Evolutionary conservation across 2,888 invertebrate species (phyloP).

Genomic region (Phania funesta): DNA sequence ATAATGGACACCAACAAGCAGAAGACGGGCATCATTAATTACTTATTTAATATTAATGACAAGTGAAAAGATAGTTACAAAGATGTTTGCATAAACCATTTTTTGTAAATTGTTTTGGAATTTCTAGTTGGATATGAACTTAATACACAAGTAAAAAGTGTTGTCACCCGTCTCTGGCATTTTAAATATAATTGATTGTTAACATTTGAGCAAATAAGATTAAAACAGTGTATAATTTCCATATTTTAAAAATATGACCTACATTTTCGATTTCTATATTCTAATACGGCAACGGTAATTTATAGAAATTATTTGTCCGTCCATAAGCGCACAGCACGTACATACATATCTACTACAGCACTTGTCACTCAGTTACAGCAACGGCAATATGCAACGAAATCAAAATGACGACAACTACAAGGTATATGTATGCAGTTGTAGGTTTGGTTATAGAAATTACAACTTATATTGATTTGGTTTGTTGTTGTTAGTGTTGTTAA

Average conservation of each 20-base stretch:
- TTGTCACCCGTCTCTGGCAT: neutral
- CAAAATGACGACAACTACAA: too few relatives aligned
- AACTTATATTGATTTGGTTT: neutral
- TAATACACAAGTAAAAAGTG: neutral
- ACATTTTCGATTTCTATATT: conserved; percentile 65
- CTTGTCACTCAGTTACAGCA: too few relatives aligned
- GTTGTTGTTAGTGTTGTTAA: neutral
- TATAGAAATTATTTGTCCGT: neutral
- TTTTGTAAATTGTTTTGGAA: neutral
- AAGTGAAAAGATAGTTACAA: neutral
- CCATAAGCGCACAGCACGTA: conserved; percentile 19
- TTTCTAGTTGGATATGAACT: neutral
- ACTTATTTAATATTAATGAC: conserved; percentile 7
- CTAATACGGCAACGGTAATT: conserved; percentile 24
- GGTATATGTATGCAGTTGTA: too few relatives aligned
- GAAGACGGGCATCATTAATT: conserved; percentile 22
- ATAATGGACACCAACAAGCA: neutral
- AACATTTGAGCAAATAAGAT: conserved; percentile 23
- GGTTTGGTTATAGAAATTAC: neutral
- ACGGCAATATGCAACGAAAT: too few relatives aligned
- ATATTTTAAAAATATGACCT: conserved; percentile 51
- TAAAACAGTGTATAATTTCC: conserved; percentile 10
- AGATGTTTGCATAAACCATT: neutral
- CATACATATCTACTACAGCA: too few relatives aligned
- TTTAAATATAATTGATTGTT: neutral